Evolutionary conservation across 2,888 invertebrate species (phyloP), one percentile per base, ranked within the genome.

Genomic region (Periphyllus acericola): DNA sequence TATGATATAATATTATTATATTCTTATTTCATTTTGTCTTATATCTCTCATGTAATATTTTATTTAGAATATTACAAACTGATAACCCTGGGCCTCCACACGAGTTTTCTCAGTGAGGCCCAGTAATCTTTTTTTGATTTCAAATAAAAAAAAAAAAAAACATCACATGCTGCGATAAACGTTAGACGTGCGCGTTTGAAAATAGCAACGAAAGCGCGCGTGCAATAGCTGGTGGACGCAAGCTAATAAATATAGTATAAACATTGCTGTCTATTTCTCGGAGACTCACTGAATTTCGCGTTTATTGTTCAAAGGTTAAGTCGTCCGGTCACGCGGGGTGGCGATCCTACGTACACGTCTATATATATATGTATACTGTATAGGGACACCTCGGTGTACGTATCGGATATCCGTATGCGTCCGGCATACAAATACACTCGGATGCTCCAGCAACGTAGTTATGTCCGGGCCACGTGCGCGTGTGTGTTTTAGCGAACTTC

Each of bases 361-460:
- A 36, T 6, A 6, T 36, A 36, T 52, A 52, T 21, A 6, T 21
- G 60, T 25, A 25, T 25, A 25, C 60, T n/a, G 21, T 25, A 6
- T 60, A 4, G 25, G 21, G 60, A 60, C n/a, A n/a, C 60, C 60
- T 60, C 25, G 4, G 60, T 60, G 21, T 21, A 60, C 60, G 52
- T 71, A 82, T 71, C 74, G 83, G 74, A 83, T 74, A 83, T 75
- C 83, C 83, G 83, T 21, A 74, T 83, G 74, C 74, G 83, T 74
- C 60, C 83, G 74, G 83, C 83, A 83, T 75, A 83, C 83, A 83
- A 83, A 83, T 83, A 60, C 60, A 83, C 83, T 74, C 19, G n/a
- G 55, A 83, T 40, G n/a, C 36, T 21, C 34, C 19, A 34, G 19
- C 55, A 55, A 36, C 14, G 52, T 55, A 74, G 72, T 83, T 83